Base-by-base conservation (phyloP, 2,113 vertebrate species). In the Sinocyclocheilus grahami region DNA sequence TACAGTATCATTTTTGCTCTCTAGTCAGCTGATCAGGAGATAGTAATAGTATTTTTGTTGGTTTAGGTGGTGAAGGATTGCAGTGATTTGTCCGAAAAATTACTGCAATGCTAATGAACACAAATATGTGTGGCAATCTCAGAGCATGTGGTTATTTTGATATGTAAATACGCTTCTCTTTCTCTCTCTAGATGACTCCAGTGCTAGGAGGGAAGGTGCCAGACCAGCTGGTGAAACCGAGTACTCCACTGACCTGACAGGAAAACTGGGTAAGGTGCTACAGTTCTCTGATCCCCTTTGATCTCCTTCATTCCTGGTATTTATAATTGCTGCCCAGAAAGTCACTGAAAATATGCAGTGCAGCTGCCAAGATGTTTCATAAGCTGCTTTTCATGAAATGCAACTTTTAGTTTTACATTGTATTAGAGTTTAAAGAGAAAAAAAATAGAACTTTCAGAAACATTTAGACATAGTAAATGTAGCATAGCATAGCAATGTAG, bases 181-280 rank as follows among this genome's bases (percentile, higher is more conserved):
- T 10, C 37, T 87, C 48, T 89, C 20, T 42, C 2, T 94, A 99
- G 98, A 98, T 89, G 97, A 99, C 83, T 89, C 95, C 86, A 94
- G 95, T 88, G 91, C 95, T n/a, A 95, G 94, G 86, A 96, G 95
- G 93, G 93, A 94, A 13, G 95, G 91, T 91, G 91, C 92, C 0
- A 94, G 39, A 33, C 5, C 89, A 37, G 93, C 92, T 0, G 92
- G 94, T 67, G 95, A 95, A 0, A 91, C 92, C 2, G 96, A 96
- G 71, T 94, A 93, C 42, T 51, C 88, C 62, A 90, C 91, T 1
- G 98, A 98, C 86, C 93, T 95, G 10, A 93, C 95, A 9, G 94
- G 96, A 82, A 97, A 97, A 93, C 96, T 98, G 91, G 98, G 98
- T 99, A 93, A 96, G 93, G 84, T 89, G 86, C 63, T 78, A 53